Conservation (phyloP, 2,113 vertebrate genomes). For the Fukomys damarensis region DNA sequence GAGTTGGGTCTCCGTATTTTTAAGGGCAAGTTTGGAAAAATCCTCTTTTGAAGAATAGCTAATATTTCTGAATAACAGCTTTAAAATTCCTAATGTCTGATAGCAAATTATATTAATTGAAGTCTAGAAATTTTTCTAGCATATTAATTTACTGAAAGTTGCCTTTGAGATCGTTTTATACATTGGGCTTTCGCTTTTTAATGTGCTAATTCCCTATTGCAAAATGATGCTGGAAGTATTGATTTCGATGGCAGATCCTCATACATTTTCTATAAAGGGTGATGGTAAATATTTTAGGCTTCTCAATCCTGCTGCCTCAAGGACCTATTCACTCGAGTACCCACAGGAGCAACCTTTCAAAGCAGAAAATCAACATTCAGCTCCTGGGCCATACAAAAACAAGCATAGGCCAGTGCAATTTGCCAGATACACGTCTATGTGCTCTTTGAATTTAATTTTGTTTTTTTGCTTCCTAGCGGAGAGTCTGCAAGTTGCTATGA, state of each 20-base stretch:
- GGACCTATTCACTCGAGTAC: not conserved
- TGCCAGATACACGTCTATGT: not conserved
- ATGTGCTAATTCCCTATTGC: not conserved
- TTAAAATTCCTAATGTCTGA: not conserved
- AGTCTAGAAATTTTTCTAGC: not conserved
- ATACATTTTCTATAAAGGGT: not conserved
- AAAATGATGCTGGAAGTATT: not conserved
- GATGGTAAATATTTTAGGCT: not conserved
- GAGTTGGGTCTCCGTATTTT: not conserved
- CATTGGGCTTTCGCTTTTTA: not conserved
- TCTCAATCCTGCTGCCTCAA: not conserved
- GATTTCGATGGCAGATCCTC: not conserved
- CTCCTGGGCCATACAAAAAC: not conserved
- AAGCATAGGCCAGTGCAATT: not conserved
- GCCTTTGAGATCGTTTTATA: constrained; percentile 38
- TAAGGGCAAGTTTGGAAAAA: not conserved
- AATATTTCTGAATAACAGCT: not conserved
- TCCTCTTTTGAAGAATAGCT: constrained; percentile 9
- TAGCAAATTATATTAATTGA: not conserved
- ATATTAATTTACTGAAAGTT: constrained; percentile 36
- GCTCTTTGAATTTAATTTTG: not conserved
- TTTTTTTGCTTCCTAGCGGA: constrained; percentile 82
- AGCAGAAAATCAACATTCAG: not conserved
- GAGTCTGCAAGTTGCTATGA: constrained; percentile 84
- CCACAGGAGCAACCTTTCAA: not conserved